These are phyloP conservation scores for Gymnosoma rotundatum DNA, from an alignment of 2,888 invertebrate genomes.

Conservation along the genomic window DNA sequence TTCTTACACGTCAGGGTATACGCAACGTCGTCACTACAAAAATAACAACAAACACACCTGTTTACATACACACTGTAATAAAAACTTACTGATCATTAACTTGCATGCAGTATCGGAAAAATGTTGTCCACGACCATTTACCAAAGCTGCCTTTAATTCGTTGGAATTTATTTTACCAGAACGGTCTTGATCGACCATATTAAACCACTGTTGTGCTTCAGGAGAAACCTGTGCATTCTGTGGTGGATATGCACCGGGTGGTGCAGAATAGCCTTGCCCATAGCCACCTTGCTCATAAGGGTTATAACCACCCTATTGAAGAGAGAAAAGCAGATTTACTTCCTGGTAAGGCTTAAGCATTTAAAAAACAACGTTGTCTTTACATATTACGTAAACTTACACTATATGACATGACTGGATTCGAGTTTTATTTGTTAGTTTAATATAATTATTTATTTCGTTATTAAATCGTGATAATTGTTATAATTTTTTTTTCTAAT, in stretches of 20 bases:
- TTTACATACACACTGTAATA: not conserved
- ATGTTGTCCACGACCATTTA: conserved; percentile 91
- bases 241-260: conserved; percentile 80
- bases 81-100: conserved; percentile 87
- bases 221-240: conserved; percentile 85
- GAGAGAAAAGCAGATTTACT: conserved; percentile 2
- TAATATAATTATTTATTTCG: not conserved
- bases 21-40: conserved; percentile 52
- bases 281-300: conserved; percentile 66
- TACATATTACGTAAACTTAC: conserved; percentile 71
- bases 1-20: conserved; percentile 41
- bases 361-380: not conserved
- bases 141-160: conserved; percentile 91
- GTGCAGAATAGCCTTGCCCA: conserved; percentile 76
- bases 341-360: not conserved
- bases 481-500: not conserved
- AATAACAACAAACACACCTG: conserved; percentile 14
- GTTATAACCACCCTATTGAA: conserved; percentile 67
- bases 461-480: not conserved
- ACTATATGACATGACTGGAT: conserved; percentile 75
- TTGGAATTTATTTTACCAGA: conserved; percentile 90
- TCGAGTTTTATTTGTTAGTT: not conserved
- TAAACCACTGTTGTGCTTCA: conserved; percentile 92
- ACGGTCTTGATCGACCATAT: conserved; percentile 90
- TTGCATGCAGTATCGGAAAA: conserved; percentile 90